phyloP scores from a whole-genome alignment of 2,113 vertebrate genomes.

The human (Homo sapiens) region DNA sequence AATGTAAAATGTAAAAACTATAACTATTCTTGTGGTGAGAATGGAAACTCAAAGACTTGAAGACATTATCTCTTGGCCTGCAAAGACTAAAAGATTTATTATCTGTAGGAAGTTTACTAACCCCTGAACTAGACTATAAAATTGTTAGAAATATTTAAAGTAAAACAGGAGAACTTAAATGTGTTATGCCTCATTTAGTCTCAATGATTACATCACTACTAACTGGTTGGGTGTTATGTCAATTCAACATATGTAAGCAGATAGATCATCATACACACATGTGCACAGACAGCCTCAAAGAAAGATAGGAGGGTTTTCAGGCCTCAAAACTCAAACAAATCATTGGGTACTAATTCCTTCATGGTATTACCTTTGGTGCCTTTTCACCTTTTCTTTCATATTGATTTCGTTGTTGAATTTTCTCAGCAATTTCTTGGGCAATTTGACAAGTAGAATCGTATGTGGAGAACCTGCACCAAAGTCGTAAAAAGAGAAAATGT shows the following conservation, averaged over 20 bases:
- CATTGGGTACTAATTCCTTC: accelerated
- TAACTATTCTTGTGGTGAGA: background rate
- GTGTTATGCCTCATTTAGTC: background rate
- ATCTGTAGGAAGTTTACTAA: background rate
- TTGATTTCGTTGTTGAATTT: slow-evolving; percentile 92
- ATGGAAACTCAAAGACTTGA: background rate
- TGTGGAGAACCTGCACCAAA: slow-evolving; percentile 87
- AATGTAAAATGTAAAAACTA: background rate
- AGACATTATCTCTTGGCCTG: background rate
- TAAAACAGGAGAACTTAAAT: background rate
- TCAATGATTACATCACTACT: background rate
- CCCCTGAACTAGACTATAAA: background rate
- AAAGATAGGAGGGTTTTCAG: background rate
- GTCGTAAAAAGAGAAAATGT: background rate
- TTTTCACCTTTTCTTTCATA: slow-evolving; percentile 92
- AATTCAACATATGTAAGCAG: background rate
- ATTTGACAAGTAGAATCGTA: slow-evolving; percentile 91
- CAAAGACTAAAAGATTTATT: background rate
- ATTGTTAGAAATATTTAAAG: background rate
- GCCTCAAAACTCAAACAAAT: background rate
- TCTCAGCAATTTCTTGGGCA: slow-evolving; percentile 95
- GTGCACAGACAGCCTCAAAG: background rate
- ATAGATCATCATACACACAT: background rate
- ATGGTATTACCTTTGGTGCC: slow-evolving; percentile 88
- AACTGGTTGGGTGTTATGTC: background rate